Evolutionary conservation across 2,888 invertebrate genomes (phyloP).

Genomic region (Dioctria rufipes): DNA sequence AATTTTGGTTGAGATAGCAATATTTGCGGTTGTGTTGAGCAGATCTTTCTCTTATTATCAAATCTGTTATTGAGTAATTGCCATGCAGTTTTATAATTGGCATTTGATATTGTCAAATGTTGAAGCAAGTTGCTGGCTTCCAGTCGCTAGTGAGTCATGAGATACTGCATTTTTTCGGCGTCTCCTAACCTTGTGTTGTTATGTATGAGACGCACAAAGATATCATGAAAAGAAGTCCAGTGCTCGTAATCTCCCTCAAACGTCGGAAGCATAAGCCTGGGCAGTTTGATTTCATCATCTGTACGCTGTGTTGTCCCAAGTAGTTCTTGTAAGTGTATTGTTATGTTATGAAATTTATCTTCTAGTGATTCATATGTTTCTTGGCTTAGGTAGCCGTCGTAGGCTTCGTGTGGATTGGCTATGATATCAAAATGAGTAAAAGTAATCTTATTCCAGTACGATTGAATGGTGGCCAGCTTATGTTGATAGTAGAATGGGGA

Average conservation of each 20-base stretch:
- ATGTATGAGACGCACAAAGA: background rate
- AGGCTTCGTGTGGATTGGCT: background rate
- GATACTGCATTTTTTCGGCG: too few relatives aligned
- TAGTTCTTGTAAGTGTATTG: background rate
- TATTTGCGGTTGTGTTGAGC: too few relatives aligned
- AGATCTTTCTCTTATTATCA: too few relatives aligned
- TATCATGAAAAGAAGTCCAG: conserved; percentile 2
- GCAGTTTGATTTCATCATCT: background rate
- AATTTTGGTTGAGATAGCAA: too few relatives aligned
- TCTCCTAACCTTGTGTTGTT: too few relatives aligned
- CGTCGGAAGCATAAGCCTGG: background rate
- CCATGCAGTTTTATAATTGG: too few relatives aligned
- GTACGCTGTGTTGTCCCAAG: background rate
- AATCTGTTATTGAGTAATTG: too few relatives aligned
- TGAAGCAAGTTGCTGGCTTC: too few relatives aligned
- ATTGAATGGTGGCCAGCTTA: background rate
- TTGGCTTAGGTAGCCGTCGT: background rate
- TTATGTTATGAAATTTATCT: background rate
- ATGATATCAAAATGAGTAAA: background rate
- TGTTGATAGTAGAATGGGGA: background rate
- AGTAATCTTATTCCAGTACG: background rate
- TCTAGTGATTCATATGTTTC: background rate
- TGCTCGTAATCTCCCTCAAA: background rate
- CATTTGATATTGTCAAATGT: too few relatives aligned
- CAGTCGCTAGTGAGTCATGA: too few relatives aligned